phyloP scores from a whole-genome alignment of 2,888 invertebrate species.

The Agrochola macilenta region DNA sequence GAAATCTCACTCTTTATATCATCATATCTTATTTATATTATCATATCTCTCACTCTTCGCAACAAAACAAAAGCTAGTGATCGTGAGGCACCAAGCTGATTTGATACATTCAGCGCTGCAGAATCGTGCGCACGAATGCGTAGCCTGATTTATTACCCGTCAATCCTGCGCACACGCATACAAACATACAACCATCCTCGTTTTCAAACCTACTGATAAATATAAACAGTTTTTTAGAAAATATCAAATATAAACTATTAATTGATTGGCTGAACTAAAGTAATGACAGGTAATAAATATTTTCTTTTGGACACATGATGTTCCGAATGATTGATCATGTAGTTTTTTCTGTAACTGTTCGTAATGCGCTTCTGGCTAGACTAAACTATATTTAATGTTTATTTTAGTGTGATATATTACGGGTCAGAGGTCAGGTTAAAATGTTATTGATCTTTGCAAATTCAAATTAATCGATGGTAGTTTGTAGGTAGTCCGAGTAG shows the following conservation, averaged over 20 bases:
- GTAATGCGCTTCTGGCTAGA: constrained; percentile 60
- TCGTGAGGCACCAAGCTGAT: constrained; percentile 90
- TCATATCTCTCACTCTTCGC: constrained; percentile 74
- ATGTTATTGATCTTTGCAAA: constrained; percentile 54
- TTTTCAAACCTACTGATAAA: constrained; percentile 72
- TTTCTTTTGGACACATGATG: constrained; percentile 70
- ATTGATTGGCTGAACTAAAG: constrained; percentile 82
- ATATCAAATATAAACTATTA: constrained; percentile 70
- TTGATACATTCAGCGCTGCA: constrained; percentile 85
- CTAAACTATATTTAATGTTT: constrained; percentile 57
- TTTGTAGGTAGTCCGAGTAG: not conserved
- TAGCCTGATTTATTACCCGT: constrained; percentile 84
- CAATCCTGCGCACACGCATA: constrained; percentile 59
- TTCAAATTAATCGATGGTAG: constrained; percentile 44
- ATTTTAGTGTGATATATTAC: constrained; percentile 54
- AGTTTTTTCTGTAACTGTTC: constrained; percentile 67
- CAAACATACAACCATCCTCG: constrained; percentile 56
- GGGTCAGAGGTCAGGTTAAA: constrained; percentile 40
- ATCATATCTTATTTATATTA: too few relatives aligned
- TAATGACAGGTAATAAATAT: constrained; percentile 85
- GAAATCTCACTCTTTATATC: too few relatives aligned
- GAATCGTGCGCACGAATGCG: constrained; percentile 84
- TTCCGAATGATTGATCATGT: constrained; percentile 71
- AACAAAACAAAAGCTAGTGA: constrained; percentile 84
- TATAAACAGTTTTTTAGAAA: constrained; percentile 68